A percentile compares a stretch with the other conserved stretches of the same genome.
Evolutionary conservation across 2,888 invertebrate species (phyloP).

Genomic region (Strigamia crassipes): DNA sequence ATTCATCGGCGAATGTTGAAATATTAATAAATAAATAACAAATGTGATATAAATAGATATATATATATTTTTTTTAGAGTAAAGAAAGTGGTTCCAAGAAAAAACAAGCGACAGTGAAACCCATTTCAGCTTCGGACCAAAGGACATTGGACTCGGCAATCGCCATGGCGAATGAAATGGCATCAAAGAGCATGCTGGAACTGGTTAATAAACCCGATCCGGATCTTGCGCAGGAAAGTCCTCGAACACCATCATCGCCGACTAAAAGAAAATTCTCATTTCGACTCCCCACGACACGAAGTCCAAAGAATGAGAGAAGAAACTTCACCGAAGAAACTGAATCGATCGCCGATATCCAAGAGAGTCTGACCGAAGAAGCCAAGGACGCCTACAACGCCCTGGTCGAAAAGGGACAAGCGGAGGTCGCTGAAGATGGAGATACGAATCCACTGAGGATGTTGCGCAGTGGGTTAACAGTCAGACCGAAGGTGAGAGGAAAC

Average conservation of each 20-base stretch:
- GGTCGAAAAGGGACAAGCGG: slow-evolving; percentile 70
- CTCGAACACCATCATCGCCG: slow-evolving; percentile 67
- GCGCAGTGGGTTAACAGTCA: slow-evolving; percentile 66
- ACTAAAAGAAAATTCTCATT: slow-evolving; percentile 81
- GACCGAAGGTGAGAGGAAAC: slow-evolving; percentile 64
- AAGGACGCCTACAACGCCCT: slow-evolving; percentile 91
- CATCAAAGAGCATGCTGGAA: slow-evolving; percentile 67
- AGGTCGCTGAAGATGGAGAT: slow-evolving; percentile 56
- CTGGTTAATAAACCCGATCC: slow-evolving; percentile 54
- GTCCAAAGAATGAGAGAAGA: slow-evolving; percentile 72
- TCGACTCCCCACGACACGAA: slow-evolving; percentile 66
- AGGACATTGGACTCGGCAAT: slow-evolving; percentile 90
- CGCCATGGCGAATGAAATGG: slow-evolving; percentile 89
- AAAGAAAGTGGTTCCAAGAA: slow-evolving; percentile 58
- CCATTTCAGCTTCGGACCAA: slow-evolving; percentile 90
- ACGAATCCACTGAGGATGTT: slow-evolving; percentile 71
- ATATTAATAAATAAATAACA: background rate
- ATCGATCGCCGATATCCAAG: slow-evolving; percentile 85
- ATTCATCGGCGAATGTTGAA: background rate
- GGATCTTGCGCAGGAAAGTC: slow-evolving; percentile 56
- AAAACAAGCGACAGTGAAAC: slow-evolving; percentile 73
- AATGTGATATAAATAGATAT: background rate
- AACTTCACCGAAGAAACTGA: slow-evolving; percentile 90
- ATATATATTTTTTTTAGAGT: background rate
- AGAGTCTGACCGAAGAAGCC: slow-evolving; percentile 83